These are phyloP conservation scores for Coregonus ussuriensis DNA, from an alignment of 2,797 vertebrate genomes.

Conservation along the genomic window DNA sequence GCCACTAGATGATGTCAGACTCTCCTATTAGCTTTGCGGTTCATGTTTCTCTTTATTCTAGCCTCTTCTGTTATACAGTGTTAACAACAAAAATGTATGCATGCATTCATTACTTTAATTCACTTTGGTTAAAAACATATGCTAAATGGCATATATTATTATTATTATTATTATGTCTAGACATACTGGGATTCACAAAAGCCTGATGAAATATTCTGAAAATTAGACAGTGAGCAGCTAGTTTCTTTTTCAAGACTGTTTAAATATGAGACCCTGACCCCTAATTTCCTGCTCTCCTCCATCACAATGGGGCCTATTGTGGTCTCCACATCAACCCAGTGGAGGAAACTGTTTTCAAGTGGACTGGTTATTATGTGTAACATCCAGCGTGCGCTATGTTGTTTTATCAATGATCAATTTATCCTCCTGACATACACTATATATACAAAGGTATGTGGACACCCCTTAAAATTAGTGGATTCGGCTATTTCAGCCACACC, in stretches of 20 bases:
- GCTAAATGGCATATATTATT: no score
- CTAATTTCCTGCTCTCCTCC: slow-evolving; percentile 14
- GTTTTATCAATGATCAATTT: slow-evolving; percentile 24
- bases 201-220: no score
- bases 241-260: no score
- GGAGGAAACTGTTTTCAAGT: slow-evolving; percentile 2
- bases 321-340: slow-evolving; percentile 34
- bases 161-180: neutral
- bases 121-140: no score
- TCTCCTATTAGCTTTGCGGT: neutral
- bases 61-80: neutral
- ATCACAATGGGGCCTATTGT: neutral
- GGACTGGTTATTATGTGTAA: neutral
- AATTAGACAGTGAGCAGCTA: no score
- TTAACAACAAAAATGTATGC: neutral
- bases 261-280: neutral
- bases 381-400: neutral
- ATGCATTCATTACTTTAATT: no score
- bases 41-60: neutral
- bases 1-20: neutral
- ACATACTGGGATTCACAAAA: no score
- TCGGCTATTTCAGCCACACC: no score
- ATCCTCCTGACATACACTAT: no score
- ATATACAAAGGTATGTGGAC: no score
- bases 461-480: no score